phyloP scores from a whole-genome alignment of 2,113 vertebrate species.

The Mugil cephalus region DNA sequence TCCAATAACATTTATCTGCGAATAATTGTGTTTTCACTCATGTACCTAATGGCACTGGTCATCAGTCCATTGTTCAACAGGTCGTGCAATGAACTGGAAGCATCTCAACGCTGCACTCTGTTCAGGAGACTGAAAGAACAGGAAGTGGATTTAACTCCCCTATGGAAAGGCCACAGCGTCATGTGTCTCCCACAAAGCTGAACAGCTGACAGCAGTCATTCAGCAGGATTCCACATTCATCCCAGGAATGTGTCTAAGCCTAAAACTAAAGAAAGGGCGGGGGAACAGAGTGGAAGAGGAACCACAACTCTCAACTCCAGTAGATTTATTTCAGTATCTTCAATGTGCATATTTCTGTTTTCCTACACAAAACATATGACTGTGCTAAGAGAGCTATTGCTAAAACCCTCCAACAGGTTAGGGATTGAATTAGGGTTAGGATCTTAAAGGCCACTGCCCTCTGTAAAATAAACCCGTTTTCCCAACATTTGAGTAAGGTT shows the following conservation, averaged over 20 bases:
- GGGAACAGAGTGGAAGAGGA: not conserved
- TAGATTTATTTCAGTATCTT: too few relatives aligned
- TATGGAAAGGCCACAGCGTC: slow-evolving; percentile 20
- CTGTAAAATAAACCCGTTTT: too few relatives aligned
- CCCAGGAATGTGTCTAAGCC: slow-evolving; percentile 33
- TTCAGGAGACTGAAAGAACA: slow-evolving; percentile 23
- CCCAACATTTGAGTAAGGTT: too few relatives aligned
- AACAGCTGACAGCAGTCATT: slow-evolving; percentile 6
- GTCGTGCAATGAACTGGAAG: slow-evolving; percentile 37
- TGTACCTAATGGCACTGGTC: too few relatives aligned
- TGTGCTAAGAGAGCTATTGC: too few relatives aligned
- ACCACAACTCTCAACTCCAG: not conserved
- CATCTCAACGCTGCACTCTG: slow-evolving; percentile 28
- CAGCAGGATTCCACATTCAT: slow-evolving; percentile 51
- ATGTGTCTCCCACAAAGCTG: slow-evolving; percentile 24
- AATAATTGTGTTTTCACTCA: too few relatives aligned
- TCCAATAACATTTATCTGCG: too few relatives aligned
- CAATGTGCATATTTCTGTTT: too few relatives aligned
- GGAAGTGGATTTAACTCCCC: slow-evolving; percentile 21
- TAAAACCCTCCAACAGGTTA: too few relatives aligned
- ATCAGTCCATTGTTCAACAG: not conserved
- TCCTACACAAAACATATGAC: too few relatives aligned
- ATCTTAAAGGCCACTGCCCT: too few relatives aligned
- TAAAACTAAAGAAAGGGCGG: slow-evolving; percentile 25
- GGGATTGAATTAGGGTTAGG: too few relatives aligned